Evolutionary conservation across 2,113 vertebrate genomes (phyloP), one percentile per base, ranked within the genome.

Genomic region (Bungarus multicinctus): DNA sequence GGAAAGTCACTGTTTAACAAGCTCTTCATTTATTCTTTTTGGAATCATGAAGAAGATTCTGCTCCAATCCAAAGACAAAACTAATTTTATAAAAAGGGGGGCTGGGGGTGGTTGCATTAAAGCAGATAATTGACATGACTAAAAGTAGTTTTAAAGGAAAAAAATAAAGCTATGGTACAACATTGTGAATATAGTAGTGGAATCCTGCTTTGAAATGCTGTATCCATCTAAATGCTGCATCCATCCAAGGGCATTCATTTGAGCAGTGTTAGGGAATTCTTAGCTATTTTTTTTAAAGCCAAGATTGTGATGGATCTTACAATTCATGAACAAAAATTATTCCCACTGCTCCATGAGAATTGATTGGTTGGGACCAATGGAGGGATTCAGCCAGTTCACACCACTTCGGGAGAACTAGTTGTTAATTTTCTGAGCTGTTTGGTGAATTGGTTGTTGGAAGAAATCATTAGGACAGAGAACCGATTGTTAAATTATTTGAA

Each of bases 21-120:
- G 90, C 94, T 93, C 57, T 93, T 95, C 58, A 92, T 95, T 96
- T 96, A 93, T 95, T 97, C 95, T 93, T 39, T 93, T 91, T 95
- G 95, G 95, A 94, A 96, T 95, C 94, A 96, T 22, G 93, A 92
- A 34, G 94, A 94, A 45, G 92, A 94, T 90, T 95, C 89, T 92
- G 92, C 92, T 94, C 95, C 92, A 92, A 39, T 93, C 94, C 64
- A 89, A 92, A 96, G 93, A 94, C 95, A 95, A 94, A 94, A 96
- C 90, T 93, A 95, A 92, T 96, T 96, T 95, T 96, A 94, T 95
- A 94, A 95, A 95, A 20, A 14, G 88, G 52, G 91, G 74, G 8
- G 47, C 9, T 7, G n/a, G 7, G 6, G 23, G n/a, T 8, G 3
- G 34, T n/a, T 90, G 94, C 74, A 94, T 54, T 43, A 43, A 89